These are phyloP conservation scores for Taurulus bubalis DNA, from an alignment of 2,113 vertebrate species.

Conservation along the genomic window DNA sequence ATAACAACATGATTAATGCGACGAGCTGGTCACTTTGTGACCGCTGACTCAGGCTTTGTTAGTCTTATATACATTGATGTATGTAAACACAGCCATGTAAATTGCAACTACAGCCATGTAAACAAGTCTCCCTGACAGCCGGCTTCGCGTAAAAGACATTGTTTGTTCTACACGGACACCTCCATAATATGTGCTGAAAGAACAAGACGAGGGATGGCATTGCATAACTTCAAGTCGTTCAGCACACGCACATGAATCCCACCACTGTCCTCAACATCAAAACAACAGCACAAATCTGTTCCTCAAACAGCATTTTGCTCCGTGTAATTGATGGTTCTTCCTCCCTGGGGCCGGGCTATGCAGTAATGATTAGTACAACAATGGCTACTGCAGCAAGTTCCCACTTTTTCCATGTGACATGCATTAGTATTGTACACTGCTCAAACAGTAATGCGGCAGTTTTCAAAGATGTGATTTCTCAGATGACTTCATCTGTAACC, in stretches of 20 bases:
- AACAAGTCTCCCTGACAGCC: not conserved
- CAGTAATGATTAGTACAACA: constrained; percentile 14
- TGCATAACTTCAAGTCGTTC: not conserved
- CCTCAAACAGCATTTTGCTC: not conserved
- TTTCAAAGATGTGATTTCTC: not conserved
- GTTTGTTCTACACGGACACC: constrained; percentile 31
- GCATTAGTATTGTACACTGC: constrained; percentile 11
- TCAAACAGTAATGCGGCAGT: not conserved
- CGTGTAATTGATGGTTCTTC: constrained; percentile 6
- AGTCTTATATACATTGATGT: not conserved
- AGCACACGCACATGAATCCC: not conserved
- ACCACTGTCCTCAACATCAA: not conserved
- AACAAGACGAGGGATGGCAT: constrained; percentile 18
- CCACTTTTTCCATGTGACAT: constrained; percentile 11
- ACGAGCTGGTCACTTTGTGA: constrained; percentile 29
- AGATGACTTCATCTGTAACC: not conserved
- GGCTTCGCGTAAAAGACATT: constrained; percentile 1
- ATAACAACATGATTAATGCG: constrained; percentile 37
- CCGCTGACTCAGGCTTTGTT: constrained; percentile 22
- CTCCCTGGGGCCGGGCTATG: not conserved
- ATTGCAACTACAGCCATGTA: not conserved
- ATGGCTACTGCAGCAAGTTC: not conserved
- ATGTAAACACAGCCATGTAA: not conserved
- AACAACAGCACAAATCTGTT: constrained; percentile 18
- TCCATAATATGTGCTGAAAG: constrained; percentile 13